Evolutionary conservation across 1,140 invertebrate genomes (phyloP), one percentile per base, ranked within the genome.

Genomic region (Heliconius congener): DNA sequence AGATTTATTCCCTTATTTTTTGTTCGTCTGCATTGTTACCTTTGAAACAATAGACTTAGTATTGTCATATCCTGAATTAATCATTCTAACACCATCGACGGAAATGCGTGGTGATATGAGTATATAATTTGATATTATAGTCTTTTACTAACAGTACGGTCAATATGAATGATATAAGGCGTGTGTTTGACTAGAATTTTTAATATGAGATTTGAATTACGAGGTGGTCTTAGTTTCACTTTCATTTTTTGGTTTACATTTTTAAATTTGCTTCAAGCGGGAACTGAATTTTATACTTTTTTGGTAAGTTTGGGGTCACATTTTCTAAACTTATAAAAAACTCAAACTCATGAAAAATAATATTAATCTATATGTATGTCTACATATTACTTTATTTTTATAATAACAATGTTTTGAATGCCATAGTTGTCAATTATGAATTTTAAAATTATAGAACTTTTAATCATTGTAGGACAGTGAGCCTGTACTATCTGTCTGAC

Each of bases 51-150:
- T 94, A 83, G 92, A 81, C 77, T 77, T 85, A 85, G 87, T 87
- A 83, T 88, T 90, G 90, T 92, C 88, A 90, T 93, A 90, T 94
- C 91, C 91, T 89, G 89, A 89, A 90, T 91, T 91, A 91, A 92
- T 93, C 88, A 93, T 92, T 92, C 91, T 90, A 89, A 87, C 91
- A 91, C 90, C 92, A 93, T 93, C 90, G 83, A 80, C 92, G 92
- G 92, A 94, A 91, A 93, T 76, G 89, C 83, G 85, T 83, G 82
- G 85, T 85, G 87, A 88, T 94, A 94, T 91, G 92, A 82, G 88
- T 91, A 93, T 94, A 93, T 94, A 94, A 94, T 94, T 85, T 88
- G 86, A 77, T 83, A 90, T 91, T 88, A 94, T 90, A 76, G 88
- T 83, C 84, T 86, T 90, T 91, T 93, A 90, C 86, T 86, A 82